Base-by-base conservation (phyloP, 2,113 vertebrate species). In the Epinephelus cyanopodus region DNA sequence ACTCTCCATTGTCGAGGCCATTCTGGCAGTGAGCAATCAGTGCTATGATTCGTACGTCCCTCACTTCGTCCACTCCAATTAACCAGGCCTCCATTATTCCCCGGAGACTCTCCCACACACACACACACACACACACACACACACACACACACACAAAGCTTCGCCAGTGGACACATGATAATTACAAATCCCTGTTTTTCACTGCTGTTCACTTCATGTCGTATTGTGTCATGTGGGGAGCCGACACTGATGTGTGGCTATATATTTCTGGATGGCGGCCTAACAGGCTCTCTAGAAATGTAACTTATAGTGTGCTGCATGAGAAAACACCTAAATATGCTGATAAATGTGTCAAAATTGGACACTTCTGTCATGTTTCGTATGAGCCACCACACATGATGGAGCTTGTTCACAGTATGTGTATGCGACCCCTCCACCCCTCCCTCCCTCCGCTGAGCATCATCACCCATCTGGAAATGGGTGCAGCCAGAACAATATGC, bases 1-100 rank as follows among this genome's bases (percentile, higher is more conserved):
- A 62, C 86, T 78, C 27, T 87, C 17, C 5, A 60, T 39, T 74
- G 57, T 65, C 76, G 66, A 68, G 65, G 64, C 69, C 27, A 39
- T 61, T 73, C 67, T 82, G 79, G 66, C 54, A 68, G 80, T 84
- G 87, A 89, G 82, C 87, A 79, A 84, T 85, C 53, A 60, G 76
- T 62, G 77, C 87, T 88, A 81, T 83, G 82, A 84, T 90, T 74
- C 85, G 85, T 72, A 37, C 57, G 53, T 77, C 63, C 84, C 74
- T 89, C 84, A 87, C 86, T 91, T 88, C 2, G 65, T 90, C 79
- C 90, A 91, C 87, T 92, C 70, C 80, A 92, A 92, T 93, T 89
- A 94, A 83, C 76, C 76, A 64, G 54, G 27, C 52, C 76, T 86
- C 74, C 78, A 86, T 91, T 91, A 89, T 87, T 71, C 78, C 66